Percentiles rank a stretch among this genome's conserved stretches.
These are phyloP conservation scores for Uria aalge DNA, from an alignment of 2,113 vertebrate species.

Conservation along the genomic window DNA sequence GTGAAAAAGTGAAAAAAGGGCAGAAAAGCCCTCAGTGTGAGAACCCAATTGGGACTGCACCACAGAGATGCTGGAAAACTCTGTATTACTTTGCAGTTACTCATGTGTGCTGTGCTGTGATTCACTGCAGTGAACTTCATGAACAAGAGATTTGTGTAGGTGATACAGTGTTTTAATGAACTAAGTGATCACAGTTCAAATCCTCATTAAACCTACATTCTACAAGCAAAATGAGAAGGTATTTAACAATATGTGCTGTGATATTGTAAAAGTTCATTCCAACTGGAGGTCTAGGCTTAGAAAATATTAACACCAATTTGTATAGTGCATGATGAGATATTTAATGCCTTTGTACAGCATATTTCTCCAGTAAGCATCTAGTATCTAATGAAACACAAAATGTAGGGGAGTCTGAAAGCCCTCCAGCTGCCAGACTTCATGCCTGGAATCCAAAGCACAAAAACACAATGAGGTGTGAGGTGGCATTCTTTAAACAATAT, in stretches of 20 bases:
- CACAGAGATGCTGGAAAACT: background rate
- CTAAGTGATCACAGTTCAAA: constrained; percentile 41
- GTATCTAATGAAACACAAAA: background rate
- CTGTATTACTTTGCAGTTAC: constrained; percentile 11
- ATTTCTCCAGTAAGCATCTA: background rate
- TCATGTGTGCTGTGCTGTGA: constrained; percentile 27
- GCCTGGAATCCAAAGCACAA: background rate
- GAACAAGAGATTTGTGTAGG: constrained; percentile 49
- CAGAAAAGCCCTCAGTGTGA: background rate
- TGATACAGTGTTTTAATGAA: constrained; percentile 44
- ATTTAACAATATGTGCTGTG: background rate
- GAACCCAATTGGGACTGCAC: background rate
- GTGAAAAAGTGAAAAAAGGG: too few relatives aligned
- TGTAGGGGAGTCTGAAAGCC: background rate
- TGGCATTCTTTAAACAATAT: background rate
- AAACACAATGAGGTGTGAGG: background rate
- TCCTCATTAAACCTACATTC: background rate
- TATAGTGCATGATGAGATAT: background rate
- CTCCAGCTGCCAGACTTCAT: background rate
- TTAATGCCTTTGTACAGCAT: background rate
- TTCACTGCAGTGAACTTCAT: constrained; percentile 40
- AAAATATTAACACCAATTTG: background rate
- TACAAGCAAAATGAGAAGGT: constrained; percentile 6
- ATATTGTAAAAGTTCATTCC: background rate
- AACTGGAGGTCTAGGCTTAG: background rate